Base-by-base conservation (phyloP, 2,113 vertebrate genomes). In the Sula dactylatra region DNA sequence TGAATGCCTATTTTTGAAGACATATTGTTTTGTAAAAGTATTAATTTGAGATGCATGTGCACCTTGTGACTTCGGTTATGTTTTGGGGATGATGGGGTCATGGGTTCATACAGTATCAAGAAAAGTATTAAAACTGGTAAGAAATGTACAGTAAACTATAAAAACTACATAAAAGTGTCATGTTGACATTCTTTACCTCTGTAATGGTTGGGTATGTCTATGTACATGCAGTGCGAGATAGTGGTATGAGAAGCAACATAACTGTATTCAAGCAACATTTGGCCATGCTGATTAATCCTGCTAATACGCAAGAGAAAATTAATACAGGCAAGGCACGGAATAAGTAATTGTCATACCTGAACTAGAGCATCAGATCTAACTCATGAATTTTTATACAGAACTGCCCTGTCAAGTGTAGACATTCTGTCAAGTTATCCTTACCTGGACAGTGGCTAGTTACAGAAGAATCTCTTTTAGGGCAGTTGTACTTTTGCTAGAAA, bases 241-340 rank as follows among this genome's bases (percentile, higher is more conserved):
- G 40, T 4, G 16, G 52, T 36, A 71, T 29, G 78, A 61, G 49
- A 87, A 82, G 38, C n/a, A 84, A 59, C 17, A 2, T 29, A 92
- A 89, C 73, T 72, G 69, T 66, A 62, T 55, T 74, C 42, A 71
- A 38, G 70, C n/a, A 93, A 85, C 87, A 84, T 82, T 67, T 82
- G 91, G 40, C 70, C 82, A 69, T 8, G 27, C 36, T 82, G 78
- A 97, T 95, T 93, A 96, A 90, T 93, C 78, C 65, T 72, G 65
- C 58, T 94, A 78, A 77, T 87, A 96, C 87, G 27, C 31, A 80
- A 87, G 45, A 88, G 65, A 70, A 93, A 94, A 95, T 86, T 90
- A 94, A 96, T 52, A 85, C 10, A 40, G 62, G 62, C 62, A 96
- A 79, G 54, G 54, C 66, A 86, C 64, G 47, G 70, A 85, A 42